A percentile compares a stretch with the other conserved stretches of the same genome.
phyloP scores from a whole-genome alignment of 2,888 invertebrate species.

The Neoaliturus tenellus region DNA sequence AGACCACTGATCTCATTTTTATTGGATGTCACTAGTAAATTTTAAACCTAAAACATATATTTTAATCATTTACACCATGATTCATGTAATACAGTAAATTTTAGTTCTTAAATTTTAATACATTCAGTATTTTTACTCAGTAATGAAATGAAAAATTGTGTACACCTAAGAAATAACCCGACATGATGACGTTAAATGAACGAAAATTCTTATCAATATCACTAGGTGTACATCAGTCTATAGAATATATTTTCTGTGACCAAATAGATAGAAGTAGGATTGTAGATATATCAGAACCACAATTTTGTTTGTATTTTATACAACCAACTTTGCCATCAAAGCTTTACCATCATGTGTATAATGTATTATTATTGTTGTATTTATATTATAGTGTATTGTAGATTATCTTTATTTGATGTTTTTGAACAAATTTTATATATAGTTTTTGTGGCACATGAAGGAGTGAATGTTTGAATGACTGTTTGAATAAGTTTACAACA shows the following conservation, averaged over 20 bases:
- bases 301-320: conserved; percentile 40
- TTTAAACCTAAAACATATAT: not conserved
- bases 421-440: conserved; percentile 45
- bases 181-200: not conserved
- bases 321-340: conserved; percentile 45
- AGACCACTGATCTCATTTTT: not conserved
- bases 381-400: conserved; percentile 46
- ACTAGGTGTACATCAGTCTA: not conserved
- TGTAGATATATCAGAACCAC: conserved; percentile 39
- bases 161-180: not conserved
- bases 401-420: conserved; percentile 50
- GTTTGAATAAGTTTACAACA: not conserved
- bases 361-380: conserved; percentile 55
- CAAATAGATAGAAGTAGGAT: conserved; percentile 29
- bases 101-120: not conserved
- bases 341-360: conserved; percentile 54
- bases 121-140: too few relatives aligned
- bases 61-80: not conserved
- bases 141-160: not conserved
- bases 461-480: not conserved
- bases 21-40: not conserved
- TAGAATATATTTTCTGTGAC: conserved; percentile 34
- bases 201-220: not conserved
- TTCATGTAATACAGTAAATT: not conserved
- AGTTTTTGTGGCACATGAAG: conserved; percentile 26